Percentiles rank a stretch among this genome's conserved stretches.
Evolutionary conservation across 2,888 invertebrate species (phyloP).

Genomic region (Gastrophysa polygoni): DNA sequence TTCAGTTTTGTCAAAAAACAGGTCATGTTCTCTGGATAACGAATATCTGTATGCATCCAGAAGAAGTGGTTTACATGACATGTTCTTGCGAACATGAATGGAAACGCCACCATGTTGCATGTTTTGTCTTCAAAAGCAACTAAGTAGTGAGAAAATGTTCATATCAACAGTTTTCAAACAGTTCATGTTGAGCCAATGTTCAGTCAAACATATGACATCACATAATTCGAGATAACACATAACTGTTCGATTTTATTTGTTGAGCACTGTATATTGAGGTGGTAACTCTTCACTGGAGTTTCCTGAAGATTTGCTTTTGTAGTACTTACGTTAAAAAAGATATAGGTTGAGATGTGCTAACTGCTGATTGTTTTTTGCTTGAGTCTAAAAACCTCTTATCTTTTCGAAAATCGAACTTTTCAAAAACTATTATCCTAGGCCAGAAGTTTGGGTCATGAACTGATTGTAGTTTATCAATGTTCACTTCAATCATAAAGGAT

Average conservation of each 20-base stretch:
- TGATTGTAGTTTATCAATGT: neutral
- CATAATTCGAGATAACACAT: neutral
- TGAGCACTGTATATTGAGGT: neutral
- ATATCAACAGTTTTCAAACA: neutral
- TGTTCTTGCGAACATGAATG: neutral
- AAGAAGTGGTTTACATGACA: slow-evolving; percentile 1
- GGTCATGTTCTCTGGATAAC: slow-evolving; percentile 5
- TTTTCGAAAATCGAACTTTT: slow-evolving; percentile 2
- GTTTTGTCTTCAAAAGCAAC: neutral
- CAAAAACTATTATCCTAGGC: neutral
- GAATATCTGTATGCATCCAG: slow-evolving; percentile 9
- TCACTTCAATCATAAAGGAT: neutral
- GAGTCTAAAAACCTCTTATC: neutral
- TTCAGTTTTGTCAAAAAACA: slow-evolving; percentile 3
- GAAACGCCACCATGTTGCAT: slow-evolving; percentile 4
- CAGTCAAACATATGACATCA: slow-evolving; percentile 1
- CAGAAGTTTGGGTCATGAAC: neutral
- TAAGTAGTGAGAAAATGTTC: neutral
- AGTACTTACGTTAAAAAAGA: neutral
- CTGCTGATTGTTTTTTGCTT: neutral
- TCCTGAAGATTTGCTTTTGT: neutral
- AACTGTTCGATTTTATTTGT: neutral
- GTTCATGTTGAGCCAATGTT: neutral
- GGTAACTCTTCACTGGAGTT: neutral
- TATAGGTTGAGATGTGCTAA: neutral